These are phyloP conservation scores for Portevinia maculata DNA, from an alignment of 2,888 invertebrate species.

Conservation along the genomic window DNA sequence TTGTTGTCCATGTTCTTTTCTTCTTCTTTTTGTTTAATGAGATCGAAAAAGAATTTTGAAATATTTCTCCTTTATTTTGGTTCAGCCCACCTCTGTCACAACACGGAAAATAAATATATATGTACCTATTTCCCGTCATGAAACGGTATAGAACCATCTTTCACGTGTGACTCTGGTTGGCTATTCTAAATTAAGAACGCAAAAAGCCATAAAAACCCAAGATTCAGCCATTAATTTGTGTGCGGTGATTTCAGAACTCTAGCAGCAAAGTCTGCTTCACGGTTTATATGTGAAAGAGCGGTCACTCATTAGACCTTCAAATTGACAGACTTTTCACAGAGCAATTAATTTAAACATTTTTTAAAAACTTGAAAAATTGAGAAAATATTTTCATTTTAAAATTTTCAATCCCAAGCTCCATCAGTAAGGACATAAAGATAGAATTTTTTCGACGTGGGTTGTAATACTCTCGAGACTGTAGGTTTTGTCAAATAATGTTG, in stretches of 20 bases:
- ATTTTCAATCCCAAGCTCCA: conserved; percentile 29
- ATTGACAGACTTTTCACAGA: conserved; percentile 62
- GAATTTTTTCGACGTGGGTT: conserved; percentile 23
- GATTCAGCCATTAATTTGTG: conserved; percentile 53
- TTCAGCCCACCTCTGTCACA: conserved; percentile 56
- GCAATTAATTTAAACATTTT: conserved; percentile 49
- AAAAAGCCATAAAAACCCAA: conserved; percentile 51
- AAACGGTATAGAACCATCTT: conserved; percentile 54
- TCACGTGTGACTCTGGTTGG: conserved; percentile 68
- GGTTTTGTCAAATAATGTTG: neutral
- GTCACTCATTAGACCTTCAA: conserved; percentile 59
- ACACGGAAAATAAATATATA: conserved; percentile 27
- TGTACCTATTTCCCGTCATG: conserved; percentile 36
- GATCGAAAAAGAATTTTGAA: conserved; percentile 20
- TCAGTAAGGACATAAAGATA: neutral
- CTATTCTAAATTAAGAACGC: conserved; percentile 57
- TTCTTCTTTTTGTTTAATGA: too few relatives aligned
- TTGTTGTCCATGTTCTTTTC: conserved; percentile 51
- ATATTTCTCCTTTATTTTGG: conserved; percentile 33
- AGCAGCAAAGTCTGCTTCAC: conserved; percentile 28
- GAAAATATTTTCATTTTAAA: conserved; percentile 17
- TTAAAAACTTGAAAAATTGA: neutral
- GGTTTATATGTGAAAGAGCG: conserved; percentile 43
- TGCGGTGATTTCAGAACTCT: conserved; percentile 35
- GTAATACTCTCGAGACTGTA: conserved; percentile 8